Evolutionary conservation across 2,797 vertebrate genomes (phyloP).

Genomic region (Lepilemur septentrionalis): DNA sequence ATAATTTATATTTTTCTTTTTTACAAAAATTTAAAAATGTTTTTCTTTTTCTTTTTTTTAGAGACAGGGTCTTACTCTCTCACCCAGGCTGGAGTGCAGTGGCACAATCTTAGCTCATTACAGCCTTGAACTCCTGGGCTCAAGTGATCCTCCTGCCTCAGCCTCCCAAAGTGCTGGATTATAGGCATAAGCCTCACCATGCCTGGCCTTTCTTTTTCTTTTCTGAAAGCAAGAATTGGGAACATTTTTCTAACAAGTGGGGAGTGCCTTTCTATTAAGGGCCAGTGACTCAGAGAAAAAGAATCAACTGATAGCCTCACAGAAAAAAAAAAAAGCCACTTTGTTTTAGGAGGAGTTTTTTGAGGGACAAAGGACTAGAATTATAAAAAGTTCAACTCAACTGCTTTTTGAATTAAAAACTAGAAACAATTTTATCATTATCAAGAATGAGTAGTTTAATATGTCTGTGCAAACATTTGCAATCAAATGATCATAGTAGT

Average conservation of each 20-base stretch:
- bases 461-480: not conserved
- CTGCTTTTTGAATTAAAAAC: not conserved
- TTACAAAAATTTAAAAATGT: not conserved
- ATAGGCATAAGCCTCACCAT: not conserved
- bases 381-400: constrained; percentile 10
- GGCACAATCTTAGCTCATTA: too few relatives aligned
- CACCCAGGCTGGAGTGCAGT: not conserved
- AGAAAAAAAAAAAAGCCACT: not conserved
- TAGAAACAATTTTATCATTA: constrained; percentile 40
- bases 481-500: not conserved
- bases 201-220: not conserved
- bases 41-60: not conserved
- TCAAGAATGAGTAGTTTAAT: not conserved
- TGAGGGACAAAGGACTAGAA: not conserved
- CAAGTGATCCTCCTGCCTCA: not conserved
- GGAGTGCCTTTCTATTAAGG: not conserved
- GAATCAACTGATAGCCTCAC: not conserved
- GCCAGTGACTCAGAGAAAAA: not conserved
- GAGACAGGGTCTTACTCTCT: not conserved
- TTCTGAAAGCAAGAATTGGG: not conserved
- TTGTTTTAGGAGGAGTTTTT: not conserved
- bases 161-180: not conserved
- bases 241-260: not conserved
- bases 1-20: not conserved
- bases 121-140: not conserved